These are phyloP conservation scores for Ormyrus rosae DNA, from an alignment of 2,888 invertebrate genomes.

Conservation along the genomic window DNA sequence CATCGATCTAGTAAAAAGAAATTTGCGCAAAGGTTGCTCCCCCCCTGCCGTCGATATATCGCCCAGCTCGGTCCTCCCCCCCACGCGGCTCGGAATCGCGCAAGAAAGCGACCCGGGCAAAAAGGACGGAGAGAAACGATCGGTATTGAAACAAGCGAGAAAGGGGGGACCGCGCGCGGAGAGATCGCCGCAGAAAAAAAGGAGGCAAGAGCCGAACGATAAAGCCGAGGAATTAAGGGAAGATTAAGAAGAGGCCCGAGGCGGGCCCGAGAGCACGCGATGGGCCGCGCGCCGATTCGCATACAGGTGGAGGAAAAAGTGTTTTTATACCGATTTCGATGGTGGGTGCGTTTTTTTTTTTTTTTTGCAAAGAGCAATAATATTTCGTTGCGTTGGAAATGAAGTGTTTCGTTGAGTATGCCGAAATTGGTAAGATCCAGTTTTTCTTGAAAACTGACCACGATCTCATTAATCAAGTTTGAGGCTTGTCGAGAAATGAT, in stretches of 20 bases:
- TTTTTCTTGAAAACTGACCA: too few species aligned
- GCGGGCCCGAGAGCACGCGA: constrained; percentile 38
- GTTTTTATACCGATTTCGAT: too few species aligned
- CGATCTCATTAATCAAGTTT: too few species aligned
- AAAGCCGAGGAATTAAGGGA: constrained; percentile 70
- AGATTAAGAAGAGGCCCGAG: constrained; percentile 67
- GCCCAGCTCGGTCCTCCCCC: neutral
- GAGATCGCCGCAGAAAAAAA: constrained; percentile 17
- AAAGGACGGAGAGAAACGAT: constrained; percentile 23
- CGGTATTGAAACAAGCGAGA: constrained; percentile 44
- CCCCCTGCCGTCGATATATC: neutral
- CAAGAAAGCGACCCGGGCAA: neutral
- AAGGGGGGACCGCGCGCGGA: neutral
- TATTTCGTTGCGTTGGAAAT: too few species aligned
- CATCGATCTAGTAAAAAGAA: constrained; percentile 47
- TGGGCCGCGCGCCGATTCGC: neutral
- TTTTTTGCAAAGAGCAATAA: too few species aligned
- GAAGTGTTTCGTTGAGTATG: too few species aligned
- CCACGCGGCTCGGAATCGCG: constrained; percentile 2
- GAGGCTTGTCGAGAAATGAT: too few species aligned
- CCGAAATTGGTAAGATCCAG: too few species aligned
- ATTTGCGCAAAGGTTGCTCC: constrained; percentile 19
- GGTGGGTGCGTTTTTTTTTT: too few species aligned
- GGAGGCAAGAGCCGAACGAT: constrained; percentile 54
- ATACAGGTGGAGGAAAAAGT: neutral